Evolutionary conservation across 1,140 invertebrate genomes (phyloP), one percentile per base, ranked within the genome.

Genomic region (Akabosia matsudoensis): DNA sequence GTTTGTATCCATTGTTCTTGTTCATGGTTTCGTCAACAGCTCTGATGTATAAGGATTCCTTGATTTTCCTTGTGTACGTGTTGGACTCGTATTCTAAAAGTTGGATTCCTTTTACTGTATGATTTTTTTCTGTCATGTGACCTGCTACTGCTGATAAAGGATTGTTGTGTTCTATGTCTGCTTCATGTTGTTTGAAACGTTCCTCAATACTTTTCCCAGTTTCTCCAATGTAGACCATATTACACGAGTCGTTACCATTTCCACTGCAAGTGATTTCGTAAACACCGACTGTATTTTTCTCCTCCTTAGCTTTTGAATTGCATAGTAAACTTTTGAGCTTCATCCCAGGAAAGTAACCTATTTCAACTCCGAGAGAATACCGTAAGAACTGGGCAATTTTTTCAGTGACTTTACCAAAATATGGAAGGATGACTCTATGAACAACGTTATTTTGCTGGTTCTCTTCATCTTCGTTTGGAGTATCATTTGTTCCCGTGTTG

Each of bases 381-480:
- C 67, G 67, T 10, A 70, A 22, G 67, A 33, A 70, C 7, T 16
- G 33, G 16, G 67, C 67, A 31, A 70, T 70, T 28, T 31, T 24
- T 3, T 31, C 3, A 14, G 67, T 70, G 3, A 22, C 28, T 33
- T 28, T 34, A 16, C 28, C 67, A 70, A 13, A 13, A 10, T 7
- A 70, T 13, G 67, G 67, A 30, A 70, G 67, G 24, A 70, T 70
- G 30, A 70, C 24, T 28, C 56, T 52, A n/a, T n/a, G n/a, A 51
- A 51, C 45, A n/a, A 51, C n/a, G 45, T 51, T 51, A 13, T 51
- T 51, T 51, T 51, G 54, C 4, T 7, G 24, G 13, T 61, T 14
- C 54, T 61, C 24, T 10, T 45, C 37, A 18, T 24, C 24, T 61
- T 61, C 54, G 13, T 24, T n/a, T 51, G 45, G 26, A 24, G 45